These are phyloP conservation scores for Gallinago undulata DNA, from an alignment of 2,113 vertebrate species.

Conservation along the genomic window DNA sequence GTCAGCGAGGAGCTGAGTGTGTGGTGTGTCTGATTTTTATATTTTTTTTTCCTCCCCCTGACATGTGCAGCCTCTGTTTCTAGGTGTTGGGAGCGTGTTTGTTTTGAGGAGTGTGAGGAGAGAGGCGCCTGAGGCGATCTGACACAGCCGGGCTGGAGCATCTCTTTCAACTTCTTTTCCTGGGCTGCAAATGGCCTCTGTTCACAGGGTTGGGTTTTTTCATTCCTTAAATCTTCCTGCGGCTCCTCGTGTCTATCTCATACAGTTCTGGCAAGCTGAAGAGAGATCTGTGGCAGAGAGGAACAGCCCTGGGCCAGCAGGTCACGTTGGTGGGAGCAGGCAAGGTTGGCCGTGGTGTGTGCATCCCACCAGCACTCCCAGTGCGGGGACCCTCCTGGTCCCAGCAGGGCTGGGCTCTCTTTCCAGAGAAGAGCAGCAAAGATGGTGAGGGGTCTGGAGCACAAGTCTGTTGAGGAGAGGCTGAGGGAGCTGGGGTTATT, in stretches of 20 bases:
- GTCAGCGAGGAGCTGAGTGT: not conserved
- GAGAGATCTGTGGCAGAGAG: not conserved
- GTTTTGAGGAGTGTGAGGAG: constrained; percentile 15
- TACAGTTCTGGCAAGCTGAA: not conserved
- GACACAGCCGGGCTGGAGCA: not conserved
- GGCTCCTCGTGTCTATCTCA: not conserved
- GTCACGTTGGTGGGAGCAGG: not conserved
- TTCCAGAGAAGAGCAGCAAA: no score
- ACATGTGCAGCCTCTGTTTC: constrained; percentile 41
- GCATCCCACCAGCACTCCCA: not conserved
- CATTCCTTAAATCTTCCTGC: not conserved
- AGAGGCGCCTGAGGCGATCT: constrained; percentile 32
- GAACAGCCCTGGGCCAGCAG: not conserved
- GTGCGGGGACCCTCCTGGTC: rapidly evolving
- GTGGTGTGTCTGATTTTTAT: not conserved
- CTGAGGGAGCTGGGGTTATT: no score
- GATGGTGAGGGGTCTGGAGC: no score
- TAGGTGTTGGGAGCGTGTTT: constrained; percentile 20
- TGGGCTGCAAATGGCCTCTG: not conserved
- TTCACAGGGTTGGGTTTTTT: not conserved
- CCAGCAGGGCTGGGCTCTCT: not conserved
- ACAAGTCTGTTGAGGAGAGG: no score
- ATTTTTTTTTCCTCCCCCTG: not conserved
- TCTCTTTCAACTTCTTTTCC: constrained; percentile 40
- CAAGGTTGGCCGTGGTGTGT: not conserved